Evolutionary conservation across 2,113 vertebrate genomes (phyloP).

Genomic region (Callospermophilus lateralis): DNA sequence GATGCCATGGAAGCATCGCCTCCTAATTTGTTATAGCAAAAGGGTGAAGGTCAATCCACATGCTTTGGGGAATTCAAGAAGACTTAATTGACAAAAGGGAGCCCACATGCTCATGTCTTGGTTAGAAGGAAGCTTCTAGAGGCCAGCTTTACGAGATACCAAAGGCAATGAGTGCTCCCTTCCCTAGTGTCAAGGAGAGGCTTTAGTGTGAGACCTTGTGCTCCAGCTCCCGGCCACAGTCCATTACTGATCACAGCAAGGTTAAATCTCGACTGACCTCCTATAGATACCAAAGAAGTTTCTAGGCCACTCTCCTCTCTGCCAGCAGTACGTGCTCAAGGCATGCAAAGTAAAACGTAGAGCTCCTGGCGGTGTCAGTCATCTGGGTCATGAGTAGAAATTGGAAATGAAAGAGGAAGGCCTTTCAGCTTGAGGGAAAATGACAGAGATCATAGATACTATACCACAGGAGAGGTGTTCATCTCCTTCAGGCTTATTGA

Average conservation of each 20-base stretch:
- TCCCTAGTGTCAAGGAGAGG: not conserved
- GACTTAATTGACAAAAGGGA: not conserved
- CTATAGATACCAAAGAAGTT: not conserved
- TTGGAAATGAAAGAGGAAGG: not conserved
- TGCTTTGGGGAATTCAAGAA: not conserved
- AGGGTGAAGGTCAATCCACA: not conserved
- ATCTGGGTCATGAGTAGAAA: not conserved
- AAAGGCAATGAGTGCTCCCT: not conserved
- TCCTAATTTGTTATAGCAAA: not conserved
- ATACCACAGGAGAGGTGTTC: not conserved
- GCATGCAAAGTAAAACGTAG: not conserved
- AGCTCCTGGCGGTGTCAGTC: not conserved
- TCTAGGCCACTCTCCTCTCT: slow-evolving; percentile 22
- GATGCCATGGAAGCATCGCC: not conserved
- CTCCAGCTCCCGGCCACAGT: not conserved
- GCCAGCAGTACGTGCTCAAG: not conserved
- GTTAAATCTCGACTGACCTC: not conserved
- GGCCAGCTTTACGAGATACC: not conserved
- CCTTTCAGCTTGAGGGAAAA: slow-evolving; percentile 6
- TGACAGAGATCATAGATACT: not conserved
- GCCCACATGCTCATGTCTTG: not conserved
- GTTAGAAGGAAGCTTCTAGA: slow-evolving; percentile 7
- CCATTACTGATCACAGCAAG: not conserved
- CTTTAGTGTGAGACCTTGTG: not conserved
- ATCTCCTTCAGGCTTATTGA: not conserved